Evolutionary conservation across 1,140 invertebrate species (phyloP), one percentile per base, ranked within the genome.

Genomic region (Hormaphis cornu): DNA sequence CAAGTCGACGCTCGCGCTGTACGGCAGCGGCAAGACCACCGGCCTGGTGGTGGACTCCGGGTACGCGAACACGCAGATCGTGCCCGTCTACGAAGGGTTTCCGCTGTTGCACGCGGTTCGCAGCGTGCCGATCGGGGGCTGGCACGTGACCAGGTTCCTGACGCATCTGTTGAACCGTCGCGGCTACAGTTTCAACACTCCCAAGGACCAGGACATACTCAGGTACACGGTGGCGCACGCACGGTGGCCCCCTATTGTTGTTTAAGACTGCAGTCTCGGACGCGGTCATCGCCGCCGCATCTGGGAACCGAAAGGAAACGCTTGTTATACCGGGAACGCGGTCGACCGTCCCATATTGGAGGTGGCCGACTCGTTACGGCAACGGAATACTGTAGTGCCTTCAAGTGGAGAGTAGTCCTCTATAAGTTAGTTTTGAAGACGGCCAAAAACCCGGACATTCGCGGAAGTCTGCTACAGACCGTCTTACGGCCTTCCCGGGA

Each of bases 31-130:
- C 9, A 37, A 50, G 28, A 50, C 44, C 7, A 50, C 61, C 12
- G 61, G 61, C 0, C 1, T 66, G 3, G 61, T 66, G 44, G 20
- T 66, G 9, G 61, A 66, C 9, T 66, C 44, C 10, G 44, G 61
- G 5, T 50, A 66, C 42, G 12, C 48, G 0, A 14, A 7, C 18
- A 66, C 61, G 14, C n/a, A 30, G 10, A 8, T 46, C 5, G 44
- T 66, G 20, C 61, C 61, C 12, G 16, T 66, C 16, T 48, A 66
- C 28, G 44, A 50, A 16, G 61, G 44, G 5, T 48, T 20, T 20
- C 14, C 28, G 1, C 10, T 66, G 1, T 3, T 5, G 14, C 18
- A 50, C 7, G 61, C 44, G 1, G 8, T 66, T 0, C 18, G 61
- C 12, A 35, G 0, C 12, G 20, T 66, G 8, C 61, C 61, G 14